Base-by-base conservation (phyloP, 2,113 vertebrate species). In the Odocoileus hemionus region DNA sequence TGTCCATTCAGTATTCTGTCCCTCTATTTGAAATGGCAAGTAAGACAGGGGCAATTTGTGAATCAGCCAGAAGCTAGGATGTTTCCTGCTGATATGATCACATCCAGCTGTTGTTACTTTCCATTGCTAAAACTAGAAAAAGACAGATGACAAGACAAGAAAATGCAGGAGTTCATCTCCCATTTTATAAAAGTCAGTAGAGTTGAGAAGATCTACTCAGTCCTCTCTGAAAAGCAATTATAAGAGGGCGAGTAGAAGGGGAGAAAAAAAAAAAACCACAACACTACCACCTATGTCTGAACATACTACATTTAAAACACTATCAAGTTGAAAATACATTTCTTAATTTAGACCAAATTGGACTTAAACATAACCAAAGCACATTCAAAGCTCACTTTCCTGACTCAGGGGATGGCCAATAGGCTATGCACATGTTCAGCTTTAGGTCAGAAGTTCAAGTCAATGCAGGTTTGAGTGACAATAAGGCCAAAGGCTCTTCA, bases 21-120 rank as follows among this genome's bases (percentile, higher is more conserved):
- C 54, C 39, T 97, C 55, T 79, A 16, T 88, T 97, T 84, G 67
- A 98, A 98, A 96, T 13, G 19, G 82, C 91, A 98, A 82, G 95
- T 55, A 95, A 90, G 36, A 67, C 11, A 88, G 47, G 61, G 97
- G 80, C 43, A 96, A 96, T 97, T 97, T 98, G 96, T 96, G 94
- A 97, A 89, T 95, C 97, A 86, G 36, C 70, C 94, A 55, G 55
- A 26, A 98, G 64, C 58, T 80, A 94, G 55, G 28, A 74, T 89
- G 86, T 94, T 96, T 97, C 95, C 87, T 96, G 82, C 58, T 97
- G 91, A 86, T 97, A n/a, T 10, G 92, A 91, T 86, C 96, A 60
- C 84, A 94, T 74, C 47, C 89, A 76, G 39, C 52, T 76, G 16
- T 87, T 96, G 33, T 78, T 96, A 79, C 89, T 93, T 97, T 98